Conservation (phyloP, 2,113 vertebrate species). For the Ovibos moschatus region DNA sequence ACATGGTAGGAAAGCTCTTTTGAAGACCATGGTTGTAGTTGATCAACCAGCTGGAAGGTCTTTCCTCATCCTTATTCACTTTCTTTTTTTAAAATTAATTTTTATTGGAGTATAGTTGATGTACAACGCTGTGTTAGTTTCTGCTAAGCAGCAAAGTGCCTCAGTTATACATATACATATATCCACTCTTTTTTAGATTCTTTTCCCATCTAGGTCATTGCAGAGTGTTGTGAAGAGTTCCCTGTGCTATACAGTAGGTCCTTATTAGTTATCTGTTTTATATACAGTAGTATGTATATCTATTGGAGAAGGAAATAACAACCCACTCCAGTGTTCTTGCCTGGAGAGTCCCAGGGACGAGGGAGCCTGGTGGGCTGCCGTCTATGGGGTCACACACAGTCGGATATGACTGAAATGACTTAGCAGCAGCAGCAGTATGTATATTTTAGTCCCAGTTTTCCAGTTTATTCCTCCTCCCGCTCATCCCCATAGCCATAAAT, state of each 20-base stretch:
- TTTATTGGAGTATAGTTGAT: neutral
- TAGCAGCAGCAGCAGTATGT: neutral
- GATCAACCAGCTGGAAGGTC: neutral
- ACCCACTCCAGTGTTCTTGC: no score
- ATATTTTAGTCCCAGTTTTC: neutral
- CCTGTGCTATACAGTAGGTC: neutral
- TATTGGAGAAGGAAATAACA: no score
- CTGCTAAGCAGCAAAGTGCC: neutral
- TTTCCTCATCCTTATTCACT: neutral
- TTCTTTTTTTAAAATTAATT: neutral
- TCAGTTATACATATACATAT: neutral
- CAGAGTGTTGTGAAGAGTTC: rapidly evolving
- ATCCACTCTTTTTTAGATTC: neutral
- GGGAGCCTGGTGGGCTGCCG: no score
- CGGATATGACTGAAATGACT: no score
- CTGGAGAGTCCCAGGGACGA: no score
- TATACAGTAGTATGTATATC: neutral
- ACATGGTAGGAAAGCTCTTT: neutral
- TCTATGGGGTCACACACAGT: no score
- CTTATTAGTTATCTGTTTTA: neutral
- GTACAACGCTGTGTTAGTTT: neutral
- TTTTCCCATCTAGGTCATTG: neutral
- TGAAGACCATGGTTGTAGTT: neutral
- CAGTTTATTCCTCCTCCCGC: neutral
- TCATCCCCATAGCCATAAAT: neutral